Conservation (phyloP, 2,797 vertebrate species). For the Lateolabrax maculatus region DNA sequence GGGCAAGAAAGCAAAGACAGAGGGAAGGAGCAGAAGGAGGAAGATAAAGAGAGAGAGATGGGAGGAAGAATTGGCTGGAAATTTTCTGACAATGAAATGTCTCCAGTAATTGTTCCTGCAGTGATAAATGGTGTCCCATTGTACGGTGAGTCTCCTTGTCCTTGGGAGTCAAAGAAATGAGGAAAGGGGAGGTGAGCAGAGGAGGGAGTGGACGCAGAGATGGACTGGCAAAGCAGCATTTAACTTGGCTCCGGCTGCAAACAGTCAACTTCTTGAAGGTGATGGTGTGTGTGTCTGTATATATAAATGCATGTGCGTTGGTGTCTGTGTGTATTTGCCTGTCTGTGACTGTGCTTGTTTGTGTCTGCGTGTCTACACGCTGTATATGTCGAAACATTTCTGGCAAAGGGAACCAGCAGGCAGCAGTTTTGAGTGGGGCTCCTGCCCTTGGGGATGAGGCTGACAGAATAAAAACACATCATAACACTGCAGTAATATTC, state of each 20-base stretch:
- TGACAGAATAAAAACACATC: constrained; percentile 83
- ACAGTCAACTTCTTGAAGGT: constrained; percentile 73
- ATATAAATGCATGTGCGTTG: background rate
- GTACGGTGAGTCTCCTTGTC: constrained; percentile 81
- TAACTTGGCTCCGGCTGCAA: constrained; percentile 72
- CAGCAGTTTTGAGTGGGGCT: constrained; percentile 69
- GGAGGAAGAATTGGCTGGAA: constrained; percentile 76
- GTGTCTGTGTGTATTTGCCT: constrained; percentile 22
- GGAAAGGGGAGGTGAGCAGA: constrained; percentile 52
- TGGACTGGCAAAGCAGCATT: constrained; percentile 71
- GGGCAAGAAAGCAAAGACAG: constrained; percentile 51
- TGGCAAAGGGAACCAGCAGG: constrained; percentile 73
- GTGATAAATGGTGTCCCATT: constrained; percentile 84
- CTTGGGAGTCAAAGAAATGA: constrained; percentile 81
- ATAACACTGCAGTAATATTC: constrained; percentile 77
- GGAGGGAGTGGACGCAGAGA: constrained; percentile 46
- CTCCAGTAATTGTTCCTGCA: constrained; percentile 84
- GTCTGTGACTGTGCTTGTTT: constrained; percentile 14
- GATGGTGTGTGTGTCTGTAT: constrained; percentile 41
- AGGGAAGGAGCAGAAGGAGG: constrained; percentile 32
- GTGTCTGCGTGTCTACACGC: constrained; percentile 34
- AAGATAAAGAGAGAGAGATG: constrained; percentile 72
- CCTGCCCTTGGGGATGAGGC: constrained; percentile 71
- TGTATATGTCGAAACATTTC: constrained; percentile 64
- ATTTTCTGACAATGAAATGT: constrained; percentile 85